These are phyloP conservation scores for Caranx ignobilis DNA, from an alignment of 2,113 vertebrate species.

Conservation along the genomic window DNA sequence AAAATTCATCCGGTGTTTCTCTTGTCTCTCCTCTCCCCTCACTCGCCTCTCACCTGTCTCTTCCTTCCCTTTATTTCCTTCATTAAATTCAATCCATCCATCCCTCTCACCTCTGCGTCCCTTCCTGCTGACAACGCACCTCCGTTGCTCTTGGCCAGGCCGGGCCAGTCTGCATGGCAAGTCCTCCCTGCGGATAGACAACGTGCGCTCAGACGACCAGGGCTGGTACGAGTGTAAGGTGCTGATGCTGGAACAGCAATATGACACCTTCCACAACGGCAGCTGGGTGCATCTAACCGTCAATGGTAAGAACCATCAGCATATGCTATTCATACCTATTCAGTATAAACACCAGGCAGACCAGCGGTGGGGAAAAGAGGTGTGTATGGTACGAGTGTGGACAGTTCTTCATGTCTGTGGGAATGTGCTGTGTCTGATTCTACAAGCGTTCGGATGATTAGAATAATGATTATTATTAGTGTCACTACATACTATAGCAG, in stretches of 20 bases:
- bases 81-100: slow-evolving; percentile 33
- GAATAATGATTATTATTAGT: neutral
- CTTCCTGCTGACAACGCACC: slow-evolving; percentile 14
- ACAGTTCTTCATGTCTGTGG: neutral
- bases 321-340: neutral
- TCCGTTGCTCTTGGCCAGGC: slow-evolving; percentile 80
- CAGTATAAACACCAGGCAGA: neutral
- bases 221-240: slow-evolving; percentile 99
- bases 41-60: slow-evolving; percentile 22
- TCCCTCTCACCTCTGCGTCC: slow-evolving; percentile 17
- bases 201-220: slow-evolving; percentile 95
- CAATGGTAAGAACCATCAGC: slow-evolving; percentile 86
- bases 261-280: slow-evolving; percentile 98
- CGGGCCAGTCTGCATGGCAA: slow-evolving; percentile 95
- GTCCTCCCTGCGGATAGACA: slow-evolving; percentile 95
- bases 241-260: slow-evolving; percentile 97
- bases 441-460: neutral
- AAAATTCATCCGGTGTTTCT: slow-evolving; percentile 27
- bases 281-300: slow-evolving; percentile 99
- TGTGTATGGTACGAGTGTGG: neutral
- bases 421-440: neutral
- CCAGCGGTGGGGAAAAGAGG: neutral
- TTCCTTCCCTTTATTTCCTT: slow-evolving; percentile 25
- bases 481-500: neutral
- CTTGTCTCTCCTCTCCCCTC: slow-evolving; percentile 14